Evolutionary conservation across 2,888 invertebrate species (phyloP).

Genomic region (Siphonodentalium dalli): DNA sequence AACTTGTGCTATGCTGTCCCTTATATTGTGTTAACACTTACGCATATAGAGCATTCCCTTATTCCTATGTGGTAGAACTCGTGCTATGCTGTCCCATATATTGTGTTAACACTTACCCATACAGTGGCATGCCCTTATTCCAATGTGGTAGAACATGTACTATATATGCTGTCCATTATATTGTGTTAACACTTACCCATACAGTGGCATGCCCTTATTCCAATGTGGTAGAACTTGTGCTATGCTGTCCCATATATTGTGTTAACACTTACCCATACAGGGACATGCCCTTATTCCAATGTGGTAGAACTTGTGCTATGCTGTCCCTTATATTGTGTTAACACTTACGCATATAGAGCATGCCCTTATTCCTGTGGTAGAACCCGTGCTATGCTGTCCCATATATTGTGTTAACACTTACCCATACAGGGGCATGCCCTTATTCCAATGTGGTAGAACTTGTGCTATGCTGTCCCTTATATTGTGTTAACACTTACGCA

Average conservation of each 20-base stretch:
- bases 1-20: conserved; percentile 66
- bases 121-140: conserved; percentile 63
- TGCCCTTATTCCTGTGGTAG: conserved; percentile 62
- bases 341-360: conserved; percentile 65
- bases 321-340: conserved; percentile 65
- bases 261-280: conserved; percentile 63
- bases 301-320: conserved; percentile 64
- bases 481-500: conserved; percentile 58
- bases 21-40: conserved; percentile 59
- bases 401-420: conserved; percentile 59
- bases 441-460: conserved; percentile 65
- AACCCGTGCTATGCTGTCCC: conserved; percentile 66
- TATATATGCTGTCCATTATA: conserved; percentile 66
- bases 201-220: conserved; percentile 63
- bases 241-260: conserved; percentile 66
- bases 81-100: conserved; percentile 66
- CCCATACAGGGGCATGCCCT: conserved; percentile 65
- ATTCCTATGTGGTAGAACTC: conserved; percentile 66
- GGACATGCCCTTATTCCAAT: conserved; percentile 64
- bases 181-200: conserved; percentile 62
- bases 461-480: conserved; percentile 67
- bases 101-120: conserved; percentile 62
- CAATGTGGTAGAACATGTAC: conserved; percentile 66
- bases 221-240: conserved; percentile 66
- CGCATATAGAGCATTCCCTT: conserved; percentile 65